Evolutionary conservation across 2,113 vertebrate genomes (phyloP).

Genomic region (Oplegnathus fasciatus): DNA sequence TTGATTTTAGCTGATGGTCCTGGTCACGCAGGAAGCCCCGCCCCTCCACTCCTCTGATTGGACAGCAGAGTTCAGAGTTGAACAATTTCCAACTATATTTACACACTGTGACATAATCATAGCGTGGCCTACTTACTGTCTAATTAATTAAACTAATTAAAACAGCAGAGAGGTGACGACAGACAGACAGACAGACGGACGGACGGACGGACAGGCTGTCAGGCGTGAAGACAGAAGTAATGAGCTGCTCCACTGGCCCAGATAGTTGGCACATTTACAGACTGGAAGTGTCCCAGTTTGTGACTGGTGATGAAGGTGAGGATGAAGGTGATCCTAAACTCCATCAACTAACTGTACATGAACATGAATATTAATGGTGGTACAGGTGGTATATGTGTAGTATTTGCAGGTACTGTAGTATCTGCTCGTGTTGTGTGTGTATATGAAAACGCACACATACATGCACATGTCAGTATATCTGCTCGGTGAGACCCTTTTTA

Average conservation of each 20-base stretch:
- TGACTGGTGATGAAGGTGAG: constrained; percentile 33
- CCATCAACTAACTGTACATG: background rate
- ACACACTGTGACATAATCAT: constrained; percentile 26
- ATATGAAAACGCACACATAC: too few species aligned
- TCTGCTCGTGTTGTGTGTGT: too few species aligned
- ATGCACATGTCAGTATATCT: too few species aligned
- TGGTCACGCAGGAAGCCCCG: background rate
- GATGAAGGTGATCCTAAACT: constrained; percentile 27
- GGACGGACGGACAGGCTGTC: constrained; percentile 25
- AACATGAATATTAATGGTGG: background rate
- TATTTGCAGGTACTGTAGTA: too few species aligned
- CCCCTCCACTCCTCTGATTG: constrained; percentile 8
- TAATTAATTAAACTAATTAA: constrained; percentile 74
- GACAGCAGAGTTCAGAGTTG: constrained; percentile 5
- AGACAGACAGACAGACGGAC: constrained; percentile 9
- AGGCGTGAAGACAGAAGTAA: constrained; percentile 47
- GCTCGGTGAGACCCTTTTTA: too few species aligned
- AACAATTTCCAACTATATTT: constrained; percentile 1
- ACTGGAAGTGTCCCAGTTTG: constrained; percentile 54
- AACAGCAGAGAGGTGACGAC: constrained; percentile 16
- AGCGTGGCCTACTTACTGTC: constrained; percentile 63
- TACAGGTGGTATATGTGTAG: too few species aligned
- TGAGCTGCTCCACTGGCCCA: constrained; percentile 75
- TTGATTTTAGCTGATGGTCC: background rate
- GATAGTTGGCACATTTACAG: constrained; percentile 56